Conservation (phyloP, 2,113 vertebrate species). For the Zootoca vivipara region DNA sequence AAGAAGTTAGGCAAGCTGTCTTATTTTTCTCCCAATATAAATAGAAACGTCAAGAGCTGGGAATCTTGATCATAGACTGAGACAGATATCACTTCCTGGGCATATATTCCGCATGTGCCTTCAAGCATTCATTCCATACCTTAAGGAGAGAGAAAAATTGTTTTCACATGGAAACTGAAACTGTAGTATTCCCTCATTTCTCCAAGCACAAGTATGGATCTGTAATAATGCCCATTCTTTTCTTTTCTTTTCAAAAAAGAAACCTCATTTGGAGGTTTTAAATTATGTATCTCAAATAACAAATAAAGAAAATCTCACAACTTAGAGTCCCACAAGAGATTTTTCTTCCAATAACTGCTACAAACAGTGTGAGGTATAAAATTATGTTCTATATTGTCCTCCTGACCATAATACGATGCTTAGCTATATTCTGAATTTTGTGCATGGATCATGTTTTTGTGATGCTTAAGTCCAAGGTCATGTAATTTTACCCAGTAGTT, state of each 20-base stretch:
- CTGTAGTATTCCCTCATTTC: background rate
- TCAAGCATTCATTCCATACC: background rate
- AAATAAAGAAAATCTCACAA: background rate
- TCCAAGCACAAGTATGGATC: background rate
- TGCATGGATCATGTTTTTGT: background rate
- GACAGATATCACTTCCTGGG: background rate
- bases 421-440: background rate
- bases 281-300: too few species aligned
- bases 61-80: background rate
- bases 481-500: background rate
- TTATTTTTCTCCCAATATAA: background rate
- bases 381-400: background rate
- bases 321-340: background rate
- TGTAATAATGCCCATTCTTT: background rate
- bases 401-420: background rate
- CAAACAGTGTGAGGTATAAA: background rate
- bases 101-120: background rate
- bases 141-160: background rate
- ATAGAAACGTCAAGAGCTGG: background rate
- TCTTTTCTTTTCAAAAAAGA: background rate
- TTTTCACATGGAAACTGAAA: background rate
- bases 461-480: background rate
- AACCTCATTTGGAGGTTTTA: too few species aligned
- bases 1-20: background rate
- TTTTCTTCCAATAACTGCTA: background rate